These are phyloP conservation scores for Phalacrocorax carbo DNA, from an alignment of 2,113 vertebrate genomes.

Conservation along the genomic window DNA sequence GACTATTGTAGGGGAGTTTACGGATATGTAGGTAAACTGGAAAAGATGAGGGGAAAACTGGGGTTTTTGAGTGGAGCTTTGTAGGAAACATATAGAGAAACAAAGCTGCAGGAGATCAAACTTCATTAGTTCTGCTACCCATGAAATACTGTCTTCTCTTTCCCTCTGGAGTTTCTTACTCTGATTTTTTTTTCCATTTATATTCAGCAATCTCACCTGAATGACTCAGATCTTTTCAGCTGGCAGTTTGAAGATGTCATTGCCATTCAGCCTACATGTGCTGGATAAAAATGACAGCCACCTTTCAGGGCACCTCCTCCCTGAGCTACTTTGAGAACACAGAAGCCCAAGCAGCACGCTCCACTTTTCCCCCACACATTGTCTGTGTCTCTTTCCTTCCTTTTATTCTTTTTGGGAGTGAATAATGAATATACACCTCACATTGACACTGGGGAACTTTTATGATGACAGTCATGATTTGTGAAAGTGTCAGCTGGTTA, in stretches of 20 bases:
- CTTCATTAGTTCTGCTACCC: background rate
- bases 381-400: background rate
- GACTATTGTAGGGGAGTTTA: background rate
- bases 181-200: background rate
- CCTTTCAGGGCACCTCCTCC: background rate
- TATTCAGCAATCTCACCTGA: constrained; percentile 3
- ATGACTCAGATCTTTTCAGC: background rate
- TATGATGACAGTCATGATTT: background rate
- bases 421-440: background rate
- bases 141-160: background rate
- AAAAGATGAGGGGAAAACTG: background rate
- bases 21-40: background rate
- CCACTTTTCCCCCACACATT: background rate
- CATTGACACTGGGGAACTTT: background rate
- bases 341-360: background rate
- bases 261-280: background rate
- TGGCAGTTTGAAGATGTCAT: background rate
- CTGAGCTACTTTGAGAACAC: background rate
- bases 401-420: background rate
- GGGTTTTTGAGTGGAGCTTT: background rate
- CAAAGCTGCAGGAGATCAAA: background rate
- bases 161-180: background rate
- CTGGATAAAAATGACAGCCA: background rate
- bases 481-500: background rate
- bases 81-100: background rate